Evolutionary conservation across 2,797 vertebrate genomes (phyloP).

Genomic region (Alectoris magna): DNA sequence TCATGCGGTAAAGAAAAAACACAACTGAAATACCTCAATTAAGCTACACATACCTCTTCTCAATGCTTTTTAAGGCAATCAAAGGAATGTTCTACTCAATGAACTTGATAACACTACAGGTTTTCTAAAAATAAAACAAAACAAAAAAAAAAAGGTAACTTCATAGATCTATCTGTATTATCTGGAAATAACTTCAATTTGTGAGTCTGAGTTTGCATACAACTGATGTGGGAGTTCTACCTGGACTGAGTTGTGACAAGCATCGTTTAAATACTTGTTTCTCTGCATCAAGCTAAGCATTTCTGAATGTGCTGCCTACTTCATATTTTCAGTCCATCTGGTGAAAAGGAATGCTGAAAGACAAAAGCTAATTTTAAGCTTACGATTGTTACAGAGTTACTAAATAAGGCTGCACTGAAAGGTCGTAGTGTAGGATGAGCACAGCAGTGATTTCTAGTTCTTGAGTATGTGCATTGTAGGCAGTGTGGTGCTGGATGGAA

Average conservation of each 20-base stretch:
- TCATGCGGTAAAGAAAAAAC: background rate
- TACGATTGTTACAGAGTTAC: background rate
- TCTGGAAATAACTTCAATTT: rapidly evolving
- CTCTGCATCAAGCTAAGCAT: background rate
- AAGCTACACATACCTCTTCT: background rate
- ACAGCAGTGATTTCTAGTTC: background rate
- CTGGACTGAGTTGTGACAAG: background rate
- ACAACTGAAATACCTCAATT: rapidly evolving
- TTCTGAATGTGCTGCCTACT: background rate
- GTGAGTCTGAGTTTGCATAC: rapidly evolving
- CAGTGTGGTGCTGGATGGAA: background rate
- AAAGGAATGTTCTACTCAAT: rapidly evolving
- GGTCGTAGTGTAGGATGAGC: background rate
- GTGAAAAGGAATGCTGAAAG: background rate
- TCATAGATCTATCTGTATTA: rapidly evolving
- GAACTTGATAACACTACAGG: rapidly evolving
- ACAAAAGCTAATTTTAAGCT: background rate
- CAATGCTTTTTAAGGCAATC: background rate
- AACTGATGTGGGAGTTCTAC: background rate
- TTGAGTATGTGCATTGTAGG: rapidly evolving
- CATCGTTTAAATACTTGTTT: background rate
- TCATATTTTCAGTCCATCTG: background rate
- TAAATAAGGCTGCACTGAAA: background rate
- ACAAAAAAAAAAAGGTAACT: too few species aligned
- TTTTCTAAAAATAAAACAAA: background rate